Percentiles rank a stretch among this genome's conserved stretches.
Evolutionary conservation across 2,888 invertebrate genomes (phyloP).

Genomic region (Hyppa rectilinea): DNA sequence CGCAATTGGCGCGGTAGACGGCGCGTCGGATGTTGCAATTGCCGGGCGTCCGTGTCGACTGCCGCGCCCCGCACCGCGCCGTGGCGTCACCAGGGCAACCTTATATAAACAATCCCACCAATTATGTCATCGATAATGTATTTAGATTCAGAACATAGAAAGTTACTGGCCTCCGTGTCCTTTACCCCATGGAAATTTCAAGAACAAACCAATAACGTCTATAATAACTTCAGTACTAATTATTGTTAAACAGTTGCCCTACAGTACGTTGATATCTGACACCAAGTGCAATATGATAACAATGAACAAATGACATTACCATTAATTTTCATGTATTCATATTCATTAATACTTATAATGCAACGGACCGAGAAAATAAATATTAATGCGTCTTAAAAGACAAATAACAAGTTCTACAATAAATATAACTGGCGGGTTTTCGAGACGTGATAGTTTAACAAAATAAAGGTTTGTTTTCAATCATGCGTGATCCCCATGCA

Average conservation of each 20-base stretch:
- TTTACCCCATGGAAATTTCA: conserved; percentile 17
- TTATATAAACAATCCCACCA: conserved; percentile 59
- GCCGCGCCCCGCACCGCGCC: conserved; percentile 40
- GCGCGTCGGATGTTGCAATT: conserved; percentile 88
- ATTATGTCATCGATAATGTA: conserved; percentile 59
- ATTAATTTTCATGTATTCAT: conserved; percentile 65
- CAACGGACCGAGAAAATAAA: conserved; percentile 56
- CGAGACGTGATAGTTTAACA: conserved; percentile 59
- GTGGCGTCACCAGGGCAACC: conserved; percentile 60
- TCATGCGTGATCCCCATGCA: conserved; percentile 52
- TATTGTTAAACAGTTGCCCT: conserved; percentile 20
- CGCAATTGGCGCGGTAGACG: conserved; percentile 79
- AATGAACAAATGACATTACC: conserved; percentile 61
- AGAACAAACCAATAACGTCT: conserved; percentile 15
- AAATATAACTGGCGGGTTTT: conserved; percentile 34
- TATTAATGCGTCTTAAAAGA: conserved; percentile 57
- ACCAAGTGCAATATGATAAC: conserved; percentile 58
- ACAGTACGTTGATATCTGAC: conserved; percentile 54
- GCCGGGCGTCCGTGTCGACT: conserved; percentile 58
- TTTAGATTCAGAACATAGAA: conserved; percentile 23
- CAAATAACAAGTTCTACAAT: conserved; percentile 49
- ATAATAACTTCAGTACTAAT: conserved; percentile 4
- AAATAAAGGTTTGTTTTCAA: conserved; percentile 49
- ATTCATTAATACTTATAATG: conserved; percentile 53
- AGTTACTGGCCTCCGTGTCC: conserved; percentile 20